Base-by-base conservation (phyloP, 2,113 vertebrate species). In the Catharus bicknelli region DNA sequence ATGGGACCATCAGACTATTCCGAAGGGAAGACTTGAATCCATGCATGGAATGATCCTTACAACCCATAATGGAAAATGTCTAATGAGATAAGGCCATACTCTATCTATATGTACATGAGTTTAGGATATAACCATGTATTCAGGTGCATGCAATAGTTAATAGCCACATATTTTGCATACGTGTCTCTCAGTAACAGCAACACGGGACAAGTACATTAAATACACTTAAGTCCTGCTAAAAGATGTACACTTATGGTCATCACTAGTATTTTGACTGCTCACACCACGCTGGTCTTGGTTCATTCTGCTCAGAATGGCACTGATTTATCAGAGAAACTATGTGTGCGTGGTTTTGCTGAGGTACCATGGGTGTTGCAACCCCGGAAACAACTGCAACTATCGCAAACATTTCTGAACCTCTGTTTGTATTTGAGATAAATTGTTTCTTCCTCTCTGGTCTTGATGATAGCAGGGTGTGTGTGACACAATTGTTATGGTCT, bases 401-500 rank as follows among this genome's bases (percentile, higher is more conserved):
- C 21, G 13, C 34, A 89, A 64, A 82, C 1, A 1, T 68, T 90
- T 67, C 66, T 54, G 66, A 73, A 40, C 13, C 29, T 75, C 81
- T 55, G 15, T 69, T 36, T 75, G 7, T 42, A 26, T 86, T 70
- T 75, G 64, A 17, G 48, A 47, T 30, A 7, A 86, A 53, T 48
- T 7, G 11, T 54, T 53, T 74, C 25, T 86, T 58, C 76, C 61
- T 67, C 36, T 62, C 67, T 53, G 18, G 50, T 34, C 16, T 76
- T 53, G 53, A 53, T 90, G 40, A 53, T 9, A 89, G 47, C 30
- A 62, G 19, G 17, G 14, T 83, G 47, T 66, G 13, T 42, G 27
- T 57, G 27, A 69, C 32, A 43, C 0, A 9, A 6, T 8, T 59
- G 27, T 48, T n/a, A 57, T 0, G 1, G 21, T 69, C 19, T 61